Evolutionary conservation across 2,888 invertebrate genomes (phyloP), one percentile per base, ranked within the genome.

Genomic region (Drosophila fulvimacula): DNA sequence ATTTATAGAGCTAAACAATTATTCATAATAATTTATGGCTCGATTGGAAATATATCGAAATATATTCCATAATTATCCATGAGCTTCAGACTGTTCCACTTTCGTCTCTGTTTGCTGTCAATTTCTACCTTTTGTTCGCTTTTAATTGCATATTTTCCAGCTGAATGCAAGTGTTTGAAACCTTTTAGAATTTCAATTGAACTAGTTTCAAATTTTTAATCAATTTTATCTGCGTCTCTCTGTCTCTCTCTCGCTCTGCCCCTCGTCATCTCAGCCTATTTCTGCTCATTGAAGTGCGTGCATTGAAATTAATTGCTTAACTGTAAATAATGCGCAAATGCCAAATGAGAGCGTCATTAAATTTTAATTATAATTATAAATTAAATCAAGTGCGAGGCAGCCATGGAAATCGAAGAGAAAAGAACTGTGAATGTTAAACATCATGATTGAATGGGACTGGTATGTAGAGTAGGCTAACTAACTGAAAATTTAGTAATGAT

Each of bases 141-240:
- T 78, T 78, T 82, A 82, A 78, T 82, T 80, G 60, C 52, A 76
- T 70, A 82, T 82, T 82, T 80, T 78, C 72, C 78, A 73, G 62
- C 49, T 70, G 70, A 81, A 59, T 63, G 76, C 57, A 61, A 59
- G 24, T 49, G 53, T 59, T 64, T 24, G 17, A 46, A 57, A 32
- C 58, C 64, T 57, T 61, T 56, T 53, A 51, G 55, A 57, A 68
- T 68, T 64, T 52, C 27, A 61, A 73, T 75, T 66, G 51, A 74
- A 79, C 63, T 66, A 52, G 66, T 53, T 56, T 44, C 46, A 38
- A 30, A 73, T 67, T 66, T 77, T 72, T 59, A 78, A 72, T 82
- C 61, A 79, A 64, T 70, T 79, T 76, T 38, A 70, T 72, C 38
- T 34, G 0, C 10, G 21, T 17, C 21, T 21, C 11, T 49, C 27